phyloP scores from a whole-genome alignment of 2,113 vertebrate species.

The Spheniscus mendiculus region DNA sequence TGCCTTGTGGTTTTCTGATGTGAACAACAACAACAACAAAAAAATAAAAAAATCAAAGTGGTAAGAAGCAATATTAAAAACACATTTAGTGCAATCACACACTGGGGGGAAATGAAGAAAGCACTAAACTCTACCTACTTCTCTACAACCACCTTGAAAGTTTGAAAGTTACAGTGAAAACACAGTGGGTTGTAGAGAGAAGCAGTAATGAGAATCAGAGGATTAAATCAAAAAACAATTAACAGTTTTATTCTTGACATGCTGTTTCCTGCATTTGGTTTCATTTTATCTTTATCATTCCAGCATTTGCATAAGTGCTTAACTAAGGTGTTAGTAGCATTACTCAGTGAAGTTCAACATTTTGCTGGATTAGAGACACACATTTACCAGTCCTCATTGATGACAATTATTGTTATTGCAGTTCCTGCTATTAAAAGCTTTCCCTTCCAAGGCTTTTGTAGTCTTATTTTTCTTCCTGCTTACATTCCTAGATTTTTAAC shows the following conservation, averaged over 20 bases:
- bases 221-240: slow-evolving; percentile 57
- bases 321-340: slow-evolving; percentile 19
- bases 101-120: slow-evolving; percentile 33
- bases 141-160: slow-evolving; percentile 30
- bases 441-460: neutral
- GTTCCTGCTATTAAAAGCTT: slow-evolving; percentile 15
- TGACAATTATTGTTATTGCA: neutral
- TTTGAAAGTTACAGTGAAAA: slow-evolving; percentile 38
- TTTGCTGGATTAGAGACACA: neutral
- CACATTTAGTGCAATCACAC: slow-evolving; percentile 51
- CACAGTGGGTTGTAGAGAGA: slow-evolving; percentile 1
- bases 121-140: slow-evolving; percentile 32
- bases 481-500: slow-evolving; percentile 7
- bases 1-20: slow-evolving; percentile 50
- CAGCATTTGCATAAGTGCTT: slow-evolving; percentile 36
- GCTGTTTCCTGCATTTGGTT: slow-evolving; percentile 41
- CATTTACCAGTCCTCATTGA: slow-evolving; percentile 3
- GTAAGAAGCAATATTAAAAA: slow-evolving; percentile 61
- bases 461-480: neutral
- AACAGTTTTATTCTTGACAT: slow-evolving; percentile 32
- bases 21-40: slow-evolving; percentile 22
- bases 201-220: slow-evolving; percentile 45
- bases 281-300: slow-evolving; percentile 26
- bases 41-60: slow-evolving; percentile 44
- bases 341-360: neutral